Evolutionary conservation across 2,113 vertebrate genomes (phyloP).

Genomic region (Laterallus jamaicensis): DNA sequence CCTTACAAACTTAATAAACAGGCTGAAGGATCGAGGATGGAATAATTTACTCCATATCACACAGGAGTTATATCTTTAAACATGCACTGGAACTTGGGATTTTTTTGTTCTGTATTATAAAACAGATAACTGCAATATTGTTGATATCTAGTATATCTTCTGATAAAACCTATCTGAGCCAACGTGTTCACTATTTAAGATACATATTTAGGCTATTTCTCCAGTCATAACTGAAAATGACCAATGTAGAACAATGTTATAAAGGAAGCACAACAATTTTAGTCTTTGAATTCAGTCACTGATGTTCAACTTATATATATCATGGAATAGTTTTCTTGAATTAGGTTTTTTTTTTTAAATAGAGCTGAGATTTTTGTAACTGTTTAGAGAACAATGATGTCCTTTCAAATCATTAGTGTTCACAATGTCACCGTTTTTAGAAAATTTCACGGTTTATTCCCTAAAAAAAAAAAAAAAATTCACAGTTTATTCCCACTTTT

Average conservation of each 20-base stretch:
- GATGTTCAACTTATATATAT: not conserved
- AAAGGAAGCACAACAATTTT: not conserved
- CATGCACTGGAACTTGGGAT: not conserved
- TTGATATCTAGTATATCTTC: not conserved
- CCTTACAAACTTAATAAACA: not conserved
- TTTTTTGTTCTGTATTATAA: not conserved
- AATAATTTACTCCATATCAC: not conserved
- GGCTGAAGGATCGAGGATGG: not conserved
- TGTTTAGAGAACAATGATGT: not conserved
- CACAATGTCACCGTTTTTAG: not conserved
- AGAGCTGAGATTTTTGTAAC: not conserved
- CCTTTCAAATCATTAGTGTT: not conserved
- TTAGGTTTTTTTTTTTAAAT: not conserved
- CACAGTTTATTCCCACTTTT: not conserved
- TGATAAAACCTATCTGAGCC: not conserved
- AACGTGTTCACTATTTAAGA: not conserved
- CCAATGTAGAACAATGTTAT: not conserved
- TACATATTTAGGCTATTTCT: not conserved
- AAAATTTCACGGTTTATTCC: not conserved
- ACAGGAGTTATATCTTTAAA: not conserved
- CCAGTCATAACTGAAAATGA: not conserved
- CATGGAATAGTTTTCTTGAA: not conserved
- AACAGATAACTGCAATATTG: not conserved
- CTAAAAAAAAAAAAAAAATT: too few relatives aligned
- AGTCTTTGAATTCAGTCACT: not conserved